A percentile compares a stretch with the other conserved stretches of the same genome.
Conservation (phyloP, 2,113 vertebrate species). For the Ammodytes dubius region DNA sequence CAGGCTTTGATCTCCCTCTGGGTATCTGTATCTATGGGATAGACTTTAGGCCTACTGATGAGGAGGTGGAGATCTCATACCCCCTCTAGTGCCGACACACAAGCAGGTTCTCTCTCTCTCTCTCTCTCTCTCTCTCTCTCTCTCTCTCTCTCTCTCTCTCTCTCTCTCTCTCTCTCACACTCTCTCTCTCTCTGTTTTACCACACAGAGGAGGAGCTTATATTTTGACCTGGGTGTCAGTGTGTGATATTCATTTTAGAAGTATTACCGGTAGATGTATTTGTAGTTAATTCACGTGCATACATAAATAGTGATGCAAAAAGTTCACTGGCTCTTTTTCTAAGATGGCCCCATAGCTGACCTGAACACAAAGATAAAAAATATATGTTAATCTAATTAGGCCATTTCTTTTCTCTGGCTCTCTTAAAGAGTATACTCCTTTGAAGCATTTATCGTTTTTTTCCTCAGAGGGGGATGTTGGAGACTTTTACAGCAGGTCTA, state of each 20-base stretch:
- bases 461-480: constrained; percentile 3
- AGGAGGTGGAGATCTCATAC: constrained; percentile 60
- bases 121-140: background rate
- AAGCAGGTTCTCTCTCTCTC: constrained; percentile 21
- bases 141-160: background rate
- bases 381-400: background rate
- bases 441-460: constrained; percentile 8
- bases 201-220: constrained; percentile 4
- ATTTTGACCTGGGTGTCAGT: constrained; percentile 9
- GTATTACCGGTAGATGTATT: background rate
- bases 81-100: constrained; percentile 39
- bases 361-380: background rate
- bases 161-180: constrained; percentile 7
- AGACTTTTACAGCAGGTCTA: constrained; percentile 40
- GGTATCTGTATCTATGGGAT: constrained; percentile 60
- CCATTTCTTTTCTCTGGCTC: background rate
- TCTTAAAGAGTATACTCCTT: constrained; percentile 28
- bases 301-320: background rate
- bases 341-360: background rate
- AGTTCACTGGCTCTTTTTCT: background rate
- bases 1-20: constrained; percentile 72
- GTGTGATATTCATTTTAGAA: background rate
- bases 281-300: background rate
- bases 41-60: constrained; percentile 64
- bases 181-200: background rate